Evolutionary conservation across 2,888 invertebrate genomes (phyloP), one percentile per base, ranked within the genome.

Genomic region (Scaptomyza flava): DNA sequence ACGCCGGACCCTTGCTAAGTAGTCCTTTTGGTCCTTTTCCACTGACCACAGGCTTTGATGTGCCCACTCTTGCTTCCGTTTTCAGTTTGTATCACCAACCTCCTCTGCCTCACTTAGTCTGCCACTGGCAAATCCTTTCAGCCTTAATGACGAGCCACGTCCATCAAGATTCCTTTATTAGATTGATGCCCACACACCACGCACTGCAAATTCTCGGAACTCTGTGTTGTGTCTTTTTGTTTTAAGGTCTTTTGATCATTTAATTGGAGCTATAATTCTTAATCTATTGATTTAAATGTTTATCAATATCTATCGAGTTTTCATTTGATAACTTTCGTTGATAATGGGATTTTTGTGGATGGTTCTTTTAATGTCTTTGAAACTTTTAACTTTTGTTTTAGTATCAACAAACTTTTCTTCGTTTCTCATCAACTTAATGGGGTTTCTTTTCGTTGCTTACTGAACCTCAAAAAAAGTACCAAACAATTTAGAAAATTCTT

Each of bases 21-120:
- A 74, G 72, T 71, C 63, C 72, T 67, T 51, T 63, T 59, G 56
- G 61, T 52, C 14, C 65, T 64, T 45, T 59, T 38, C 34, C 38
- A 42, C 59, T 66, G 72, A 71, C 74, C 74, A 58, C 77, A 76
- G 17, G 68, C 72, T 64, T 65, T 76, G 57, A 73, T 67, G 54
- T 64, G 38, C 31, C 27, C 52, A 31, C 58, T 43, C 36, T 46
- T 54, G 54, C 30, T 54, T 9, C 7, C 33, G 9, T 34, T 14
- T 34, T 14, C 12, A 11, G 27, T 27, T 27, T 27, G 27, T 27
- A 27, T 27, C 8, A 2, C 1, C 14, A 23, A 0, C 3, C 4
- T 2, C 3, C 4, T 2, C 7, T 6, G 9, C n/a, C 14, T 34
- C n/a, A 33, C 23, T 31, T 23, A 2, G 34, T 27, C 43, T 41